phyloP scores from a whole-genome alignment of 2,113 vertebrate genomes.

The Muntiacus muntjak region DNA sequence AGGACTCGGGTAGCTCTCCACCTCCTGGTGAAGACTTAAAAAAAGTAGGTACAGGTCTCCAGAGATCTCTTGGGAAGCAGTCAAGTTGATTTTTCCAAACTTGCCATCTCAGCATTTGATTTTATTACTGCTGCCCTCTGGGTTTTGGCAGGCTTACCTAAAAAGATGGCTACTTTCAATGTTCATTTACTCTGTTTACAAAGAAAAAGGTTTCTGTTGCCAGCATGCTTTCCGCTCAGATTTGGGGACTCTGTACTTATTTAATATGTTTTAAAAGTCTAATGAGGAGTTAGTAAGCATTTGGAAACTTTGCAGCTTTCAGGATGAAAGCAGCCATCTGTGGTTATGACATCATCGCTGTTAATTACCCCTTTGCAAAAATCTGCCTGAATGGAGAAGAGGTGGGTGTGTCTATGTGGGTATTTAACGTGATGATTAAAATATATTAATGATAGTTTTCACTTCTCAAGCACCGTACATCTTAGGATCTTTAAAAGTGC shows the following conservation, averaged over 20 bases:
- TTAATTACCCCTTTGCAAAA: conserved; percentile 52
- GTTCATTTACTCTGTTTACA: background rate
- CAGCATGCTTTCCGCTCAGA: background rate
- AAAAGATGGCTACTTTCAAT: background rate
- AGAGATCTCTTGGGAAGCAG: background rate
- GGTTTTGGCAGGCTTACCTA: background rate
- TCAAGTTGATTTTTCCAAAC: conserved; percentile 7
- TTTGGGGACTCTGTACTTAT: background rate
- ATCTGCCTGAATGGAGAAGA: conserved; percentile 38
- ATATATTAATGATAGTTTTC: conserved; percentile 69
- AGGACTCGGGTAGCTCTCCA: background rate
- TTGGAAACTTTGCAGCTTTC: conserved; percentile 42
- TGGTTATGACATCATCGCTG: conserved; percentile 32
- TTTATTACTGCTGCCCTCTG: background rate
- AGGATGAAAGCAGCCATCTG: conserved; percentile 28
- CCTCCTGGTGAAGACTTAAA: background rate
- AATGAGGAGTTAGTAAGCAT: background rate
- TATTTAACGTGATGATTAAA: conserved; percentile 59
- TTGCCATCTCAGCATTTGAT: background rate
- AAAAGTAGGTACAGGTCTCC: background rate
- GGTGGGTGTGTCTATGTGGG: conserved; percentile 42
- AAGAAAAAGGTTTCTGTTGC: conserved; percentile 16
- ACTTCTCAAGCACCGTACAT: conserved; percentile 39
- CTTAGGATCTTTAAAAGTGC: conserved; percentile 45
- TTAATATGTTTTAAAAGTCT: conserved; percentile 30